phyloP scores from a whole-genome alignment of 2,888 invertebrate species.

The Troilus luridus region DNA sequence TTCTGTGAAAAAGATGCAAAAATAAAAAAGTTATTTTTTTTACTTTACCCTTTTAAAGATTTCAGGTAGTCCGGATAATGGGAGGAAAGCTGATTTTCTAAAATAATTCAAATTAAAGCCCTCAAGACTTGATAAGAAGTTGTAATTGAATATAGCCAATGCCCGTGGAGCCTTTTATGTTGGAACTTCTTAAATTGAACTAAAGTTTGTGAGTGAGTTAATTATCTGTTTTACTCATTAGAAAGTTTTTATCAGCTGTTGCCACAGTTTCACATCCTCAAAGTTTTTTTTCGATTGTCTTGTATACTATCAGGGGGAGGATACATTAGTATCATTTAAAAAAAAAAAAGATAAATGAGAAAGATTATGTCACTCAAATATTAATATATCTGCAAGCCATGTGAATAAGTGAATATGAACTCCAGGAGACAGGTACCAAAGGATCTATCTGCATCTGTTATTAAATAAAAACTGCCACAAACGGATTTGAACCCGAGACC shows the following conservation, averaged over 20 bases:
- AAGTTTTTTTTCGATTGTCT: not conserved
- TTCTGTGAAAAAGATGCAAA: too few relatives aligned
- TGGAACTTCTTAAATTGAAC: not conserved
- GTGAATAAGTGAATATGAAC: too few relatives aligned
- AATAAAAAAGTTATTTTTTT: too few relatives aligned
- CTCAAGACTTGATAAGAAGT: conserved; percentile 35
- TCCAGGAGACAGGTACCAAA: too few relatives aligned
- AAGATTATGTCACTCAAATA: too few relatives aligned
- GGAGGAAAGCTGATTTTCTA: not conserved
- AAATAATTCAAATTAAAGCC: conserved; percentile 27
- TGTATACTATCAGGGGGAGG: not conserved
- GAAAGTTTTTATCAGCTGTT: conserved; percentile 37
- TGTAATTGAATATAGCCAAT: conserved; percentile 38
- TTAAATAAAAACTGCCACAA: too few relatives aligned
- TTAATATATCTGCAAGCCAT: too few relatives aligned
- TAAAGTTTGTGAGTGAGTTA: conserved; percentile 25
- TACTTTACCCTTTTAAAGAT: not conserved
- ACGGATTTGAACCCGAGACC: too few relatives aligned
- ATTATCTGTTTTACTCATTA: conserved; percentile 29
- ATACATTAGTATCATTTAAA: not conserved
- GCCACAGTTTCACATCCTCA: not conserved
- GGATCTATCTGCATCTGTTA: too few relatives aligned
- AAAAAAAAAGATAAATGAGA: not conserved
- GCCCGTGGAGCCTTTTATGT: not conserved
- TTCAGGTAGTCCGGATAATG: not conserved